These are phyloP conservation scores for Hylyphantes graminicola DNA, from an alignment of 1,140 invertebrate genomes.

Conservation along the genomic window DNA sequence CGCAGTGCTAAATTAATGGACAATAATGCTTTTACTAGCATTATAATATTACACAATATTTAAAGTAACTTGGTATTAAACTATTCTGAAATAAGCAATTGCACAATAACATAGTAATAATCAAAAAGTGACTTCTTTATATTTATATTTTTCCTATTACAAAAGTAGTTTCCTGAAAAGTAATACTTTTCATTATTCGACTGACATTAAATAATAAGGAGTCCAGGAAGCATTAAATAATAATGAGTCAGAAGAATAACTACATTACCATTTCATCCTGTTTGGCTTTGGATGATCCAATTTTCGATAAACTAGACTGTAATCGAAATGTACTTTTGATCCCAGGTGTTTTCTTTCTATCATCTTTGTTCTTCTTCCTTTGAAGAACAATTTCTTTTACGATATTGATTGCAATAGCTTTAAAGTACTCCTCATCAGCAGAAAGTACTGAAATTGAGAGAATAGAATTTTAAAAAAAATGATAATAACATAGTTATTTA, in stretches of 20 bases:
- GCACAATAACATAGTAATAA: not conserved
- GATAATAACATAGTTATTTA: too few species aligned
- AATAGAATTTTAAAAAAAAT: too few species aligned
- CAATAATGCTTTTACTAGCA: too few species aligned
- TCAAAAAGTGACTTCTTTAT: not conserved
- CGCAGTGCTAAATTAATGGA: too few species aligned
- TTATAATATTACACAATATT: too few species aligned
- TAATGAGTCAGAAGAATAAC: not conserved
- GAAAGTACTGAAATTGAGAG: constrained; percentile 21
- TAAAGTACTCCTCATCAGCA: constrained; percentile 67
- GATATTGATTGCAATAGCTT: constrained; percentile 67
- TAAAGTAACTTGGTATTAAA: not conserved
- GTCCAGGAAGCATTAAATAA: too few species aligned
- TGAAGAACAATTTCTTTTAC: constrained; percentile 65
- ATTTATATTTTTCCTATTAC: too few species aligned
- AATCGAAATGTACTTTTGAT: constrained; percentile 36
- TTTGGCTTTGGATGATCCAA: constrained; percentile 24
- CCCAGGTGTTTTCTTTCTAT: constrained; percentile 46
- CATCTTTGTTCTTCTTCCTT: constrained; percentile 44
- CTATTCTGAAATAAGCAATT: not conserved
- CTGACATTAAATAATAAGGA: too few species aligned
- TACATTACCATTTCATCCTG: not conserved
- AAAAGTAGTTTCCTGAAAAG: too few species aligned
- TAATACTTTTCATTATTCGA: too few species aligned
- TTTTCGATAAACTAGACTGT: constrained; percentile 55